These are phyloP conservation scores for Caenorhabditis latens DNA, from an alignment of 1,140 invertebrate species.

Conservation along the genomic window DNA sequence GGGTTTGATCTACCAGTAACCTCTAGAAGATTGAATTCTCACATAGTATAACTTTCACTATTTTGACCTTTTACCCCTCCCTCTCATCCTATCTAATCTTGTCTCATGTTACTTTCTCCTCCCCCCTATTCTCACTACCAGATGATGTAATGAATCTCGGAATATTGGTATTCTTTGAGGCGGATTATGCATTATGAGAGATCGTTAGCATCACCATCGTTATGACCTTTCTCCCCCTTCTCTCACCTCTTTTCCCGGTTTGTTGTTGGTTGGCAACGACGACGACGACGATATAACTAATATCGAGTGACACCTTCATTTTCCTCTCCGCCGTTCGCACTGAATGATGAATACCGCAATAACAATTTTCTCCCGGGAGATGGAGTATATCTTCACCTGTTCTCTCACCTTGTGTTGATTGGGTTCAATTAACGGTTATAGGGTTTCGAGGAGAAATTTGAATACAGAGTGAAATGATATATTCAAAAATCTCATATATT, in stretches of 20 bases:
- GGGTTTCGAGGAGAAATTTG: not conserved
- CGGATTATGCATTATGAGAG: conserved; percentile 10
- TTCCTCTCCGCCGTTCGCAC: conserved; percentile 1
- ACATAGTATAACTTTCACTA: no score
- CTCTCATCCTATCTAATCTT: no score
- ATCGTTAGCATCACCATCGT: conserved; percentile 50
- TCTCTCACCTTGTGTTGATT: not conserved
- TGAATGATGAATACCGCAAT: not conserved
- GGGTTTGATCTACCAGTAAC: no score
- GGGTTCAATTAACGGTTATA: not conserved
- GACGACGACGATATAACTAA: conserved; percentile 7
- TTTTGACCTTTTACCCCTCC: no score
- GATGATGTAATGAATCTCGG: conserved; percentile 38
- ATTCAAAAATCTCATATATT: no score
- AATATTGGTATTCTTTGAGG: conserved; percentile 40
- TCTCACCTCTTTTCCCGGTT: not conserved
- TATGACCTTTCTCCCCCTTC: not conserved
- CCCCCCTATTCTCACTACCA: not conserved
- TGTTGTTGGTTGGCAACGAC: conserved; percentile 3
- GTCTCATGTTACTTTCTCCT: conserved; percentile 19
- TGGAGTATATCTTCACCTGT: not conserved
- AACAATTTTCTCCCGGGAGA: not conserved
- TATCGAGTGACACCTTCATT: conserved; percentile 49
- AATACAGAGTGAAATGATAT: no score
- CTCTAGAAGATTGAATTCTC: no score